Evolutionary conservation across 2,888 invertebrate genomes (phyloP).

Genomic region (Crematogaster levior): DNA sequence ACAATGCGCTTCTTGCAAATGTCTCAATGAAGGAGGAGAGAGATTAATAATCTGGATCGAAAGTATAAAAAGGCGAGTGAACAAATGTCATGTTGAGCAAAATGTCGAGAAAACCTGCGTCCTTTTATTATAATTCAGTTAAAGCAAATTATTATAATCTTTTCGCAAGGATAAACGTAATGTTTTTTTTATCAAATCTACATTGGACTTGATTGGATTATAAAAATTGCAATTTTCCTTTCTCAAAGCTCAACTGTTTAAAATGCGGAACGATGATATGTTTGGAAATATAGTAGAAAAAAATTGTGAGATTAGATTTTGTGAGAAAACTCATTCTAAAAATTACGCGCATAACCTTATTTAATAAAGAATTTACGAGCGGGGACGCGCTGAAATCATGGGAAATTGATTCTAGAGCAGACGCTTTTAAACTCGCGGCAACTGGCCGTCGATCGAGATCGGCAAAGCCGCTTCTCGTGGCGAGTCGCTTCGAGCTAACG

Average conservation of each 20-base stretch:
- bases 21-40: background rate
- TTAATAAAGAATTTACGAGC: background rate
- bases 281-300: background rate
- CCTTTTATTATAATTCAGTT: background rate
- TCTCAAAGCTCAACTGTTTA: background rate
- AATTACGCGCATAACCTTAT: background rate
- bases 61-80: conserved; percentile 7
- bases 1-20: conserved; percentile 14
- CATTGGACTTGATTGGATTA: background rate
- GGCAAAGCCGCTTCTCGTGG: conserved; percentile 39
- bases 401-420: conserved; percentile 37
- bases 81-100: background rate
- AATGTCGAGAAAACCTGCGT: background rate
- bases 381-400: background rate
- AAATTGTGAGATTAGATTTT: background rate
- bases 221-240: background rate
- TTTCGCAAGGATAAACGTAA: background rate
- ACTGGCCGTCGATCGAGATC: conserved; percentile 25
- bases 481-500: conserved; percentile 44
- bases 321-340: background rate
- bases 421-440: conserved; percentile 27
- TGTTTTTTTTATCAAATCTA: background rate
- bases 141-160: background rate
- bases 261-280: background rate
- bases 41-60: conserved; percentile 4